Evolutionary conservation across 2,113 vertebrate species (phyloP), one percentile per base, ranked within the genome.

Genomic region (Pterocles gutturalis): DNA sequence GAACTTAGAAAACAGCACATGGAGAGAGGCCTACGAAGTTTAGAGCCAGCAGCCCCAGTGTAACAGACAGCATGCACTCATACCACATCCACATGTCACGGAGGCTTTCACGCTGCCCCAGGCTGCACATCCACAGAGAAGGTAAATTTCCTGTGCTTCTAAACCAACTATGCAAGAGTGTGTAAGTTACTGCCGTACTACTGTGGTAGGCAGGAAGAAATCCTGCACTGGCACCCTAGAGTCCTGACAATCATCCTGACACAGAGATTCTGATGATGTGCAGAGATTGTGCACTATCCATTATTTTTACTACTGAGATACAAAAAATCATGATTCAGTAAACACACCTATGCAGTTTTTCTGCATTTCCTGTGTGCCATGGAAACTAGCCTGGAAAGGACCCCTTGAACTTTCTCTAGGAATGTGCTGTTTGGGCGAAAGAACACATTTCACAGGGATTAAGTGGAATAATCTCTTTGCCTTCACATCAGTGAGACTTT

Each of bases 31-130:
- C 4, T 10, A 9, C 36, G 38, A 51, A 92, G 26, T 8, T 3
- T 0, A 53, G 3, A n/a, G 71, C 25, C 38, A 17, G 28, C 49
- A 28, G 34, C 29, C 14, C 2, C 1, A 8, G 28, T 0, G 1
- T 16, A 33, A 31, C 28, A 83, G 17, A 2, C 7, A 24, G 38
- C 19, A 21, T 20, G 43, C 19, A 6, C 24, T 51, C 20, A 19
- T 8, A 17, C 6, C 31, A 18, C 33, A 7, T 13, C 33, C 36
- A 5, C 0, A 0, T 5, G 9, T 11, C 19, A 19, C 31, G 28
- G 13, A 49, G 28, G 43, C 31, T 34, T 79, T 45, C 25, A 54
- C 1, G 0, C 1, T 13, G 25, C 7, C 80, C 65, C n/a, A n/a
- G 11, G 19, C 34, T 53, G 41, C 45, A 46, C 24, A 6, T 7